phyloP scores from a whole-genome alignment of 2,113 vertebrate species.

The Phyllopteryx taeniolatus region DNA sequence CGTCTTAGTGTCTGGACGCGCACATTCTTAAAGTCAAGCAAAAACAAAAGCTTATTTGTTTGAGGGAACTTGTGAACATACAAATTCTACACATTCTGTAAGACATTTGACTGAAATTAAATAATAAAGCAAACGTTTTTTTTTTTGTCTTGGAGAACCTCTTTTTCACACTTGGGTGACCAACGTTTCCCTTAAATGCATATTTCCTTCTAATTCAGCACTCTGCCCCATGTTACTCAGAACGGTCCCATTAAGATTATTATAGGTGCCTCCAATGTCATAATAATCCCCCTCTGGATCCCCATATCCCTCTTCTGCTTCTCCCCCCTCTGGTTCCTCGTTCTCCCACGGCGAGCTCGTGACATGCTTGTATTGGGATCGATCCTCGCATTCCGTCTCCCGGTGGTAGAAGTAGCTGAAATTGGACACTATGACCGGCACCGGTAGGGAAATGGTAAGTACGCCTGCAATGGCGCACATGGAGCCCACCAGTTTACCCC shows the following conservation, averaged over 20 bases:
- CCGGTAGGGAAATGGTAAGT: slow-evolving; percentile 84
- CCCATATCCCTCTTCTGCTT: slow-evolving; percentile 37
- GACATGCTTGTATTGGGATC: slow-evolving; percentile 70
- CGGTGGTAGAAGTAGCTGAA: slow-evolving; percentile 77
- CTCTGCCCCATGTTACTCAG: slow-evolving; percentile 46
- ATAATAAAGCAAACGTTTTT: not conserved
- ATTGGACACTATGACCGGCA: slow-evolving; percentile 75
- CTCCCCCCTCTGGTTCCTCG: slow-evolving; percentile 43
- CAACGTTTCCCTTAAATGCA: slow-evolving; percentile 62
- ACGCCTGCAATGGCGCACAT: slow-evolving; percentile 88
- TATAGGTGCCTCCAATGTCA: slow-evolving; percentile 53
- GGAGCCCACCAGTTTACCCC: slow-evolving; percentile 86
- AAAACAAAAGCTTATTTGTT: slow-evolving; percentile 35
- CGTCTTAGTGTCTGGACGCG: slow-evolving; percentile 54
- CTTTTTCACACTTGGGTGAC: slow-evolving; percentile 77
- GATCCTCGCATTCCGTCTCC: slow-evolving; percentile 75
- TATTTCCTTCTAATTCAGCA: slow-evolving; percentile 51
- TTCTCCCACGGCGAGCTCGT: slow-evolving; percentile 65
- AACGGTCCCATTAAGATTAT: slow-evolving; percentile 63
- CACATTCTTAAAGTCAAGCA: slow-evolving; percentile 33
- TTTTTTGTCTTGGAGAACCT: not conserved
- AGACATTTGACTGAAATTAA: not conserved
- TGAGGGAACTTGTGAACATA: slow-evolving; percentile 51
- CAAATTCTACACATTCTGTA: slow-evolving; percentile 5
- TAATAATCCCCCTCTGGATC: slow-evolving; percentile 57